Conservation (phyloP, 2,113 vertebrate species). For the Hippoglossus stenolepis region DNA sequence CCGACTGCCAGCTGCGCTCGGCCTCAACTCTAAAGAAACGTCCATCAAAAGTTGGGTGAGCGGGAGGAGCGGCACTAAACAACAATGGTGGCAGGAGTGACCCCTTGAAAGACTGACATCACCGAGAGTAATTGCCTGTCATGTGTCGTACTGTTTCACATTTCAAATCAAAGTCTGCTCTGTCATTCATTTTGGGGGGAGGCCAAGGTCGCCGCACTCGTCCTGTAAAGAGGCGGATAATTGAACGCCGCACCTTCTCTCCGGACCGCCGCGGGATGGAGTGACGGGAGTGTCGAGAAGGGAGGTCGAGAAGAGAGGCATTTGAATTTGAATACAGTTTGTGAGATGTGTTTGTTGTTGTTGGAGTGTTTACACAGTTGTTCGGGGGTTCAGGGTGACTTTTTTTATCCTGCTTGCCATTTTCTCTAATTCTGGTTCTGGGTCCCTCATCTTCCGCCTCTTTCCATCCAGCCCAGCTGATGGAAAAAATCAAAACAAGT, state of each 20-base stretch:
- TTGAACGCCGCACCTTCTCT: slow-evolving; percentile 65
- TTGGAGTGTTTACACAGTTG: slow-evolving; percentile 33
- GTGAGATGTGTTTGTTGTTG: slow-evolving; percentile 18
- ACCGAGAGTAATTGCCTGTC: slow-evolving; percentile 81
- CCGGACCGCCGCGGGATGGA: slow-evolving; percentile 35
- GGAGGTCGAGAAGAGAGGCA: slow-evolving; percentile 22
- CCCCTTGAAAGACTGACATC: slow-evolving; percentile 72
- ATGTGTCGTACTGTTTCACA: slow-evolving; percentile 69
- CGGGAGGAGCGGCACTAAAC: slow-evolving; percentile 50
- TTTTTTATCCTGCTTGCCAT: slow-evolving; percentile 35
- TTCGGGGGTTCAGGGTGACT: slow-evolving; percentile 17
- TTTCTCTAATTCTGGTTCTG: slow-evolving; percentile 20
- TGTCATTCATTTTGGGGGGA: slow-evolving; percentile 58
- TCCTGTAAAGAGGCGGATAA: slow-evolving; percentile 67
- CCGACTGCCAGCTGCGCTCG: slow-evolving; percentile 52
- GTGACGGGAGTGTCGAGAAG: slow-evolving; percentile 37
- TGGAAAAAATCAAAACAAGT: background rate
- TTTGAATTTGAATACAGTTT: slow-evolving; percentile 48
- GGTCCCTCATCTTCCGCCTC: background rate
- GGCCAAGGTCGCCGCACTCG: slow-evolving; percentile 64
- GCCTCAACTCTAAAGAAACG: slow-evolving; percentile 72
- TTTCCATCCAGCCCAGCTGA: background rate
- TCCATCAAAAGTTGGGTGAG: slow-evolving; percentile 64
- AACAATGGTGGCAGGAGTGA: slow-evolving; percentile 72
- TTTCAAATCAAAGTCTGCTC: slow-evolving; percentile 67